Percentiles rank a stretch among this genome's conserved stretches.
Conservation (phyloP, 2,888 invertebrate genomes). For the Stenichneumon culpator region DNA sequence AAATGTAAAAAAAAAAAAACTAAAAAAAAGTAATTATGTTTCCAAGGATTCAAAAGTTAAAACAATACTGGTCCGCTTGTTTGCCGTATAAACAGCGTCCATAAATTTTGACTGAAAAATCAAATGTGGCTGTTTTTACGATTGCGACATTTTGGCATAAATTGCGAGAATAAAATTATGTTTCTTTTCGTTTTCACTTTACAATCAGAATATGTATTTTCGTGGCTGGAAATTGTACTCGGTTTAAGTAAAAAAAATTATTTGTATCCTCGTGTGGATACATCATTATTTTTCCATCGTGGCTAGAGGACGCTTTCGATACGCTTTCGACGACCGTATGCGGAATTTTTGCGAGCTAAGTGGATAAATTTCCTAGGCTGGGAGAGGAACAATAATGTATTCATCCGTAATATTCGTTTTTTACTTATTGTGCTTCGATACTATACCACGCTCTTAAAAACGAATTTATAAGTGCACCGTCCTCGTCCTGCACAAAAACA, state of each 20-base stretch:
- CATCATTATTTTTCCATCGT: neutral
- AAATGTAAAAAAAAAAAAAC: too few species aligned
- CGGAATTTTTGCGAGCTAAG: neutral
- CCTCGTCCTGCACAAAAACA: neutral
- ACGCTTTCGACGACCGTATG: slow-evolving; percentile 3
- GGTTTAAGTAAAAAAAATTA: neutral
- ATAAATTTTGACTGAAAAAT: too few species aligned
- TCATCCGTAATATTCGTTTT: slow-evolving; percentile 57
- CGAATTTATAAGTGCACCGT: slow-evolving; percentile 19
- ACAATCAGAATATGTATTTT: neutral
- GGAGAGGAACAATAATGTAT: slow-evolving; percentile 71
- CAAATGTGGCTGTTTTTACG: too few species aligned
- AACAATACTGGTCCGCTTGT: too few species aligned
- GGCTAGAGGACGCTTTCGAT: neutral
- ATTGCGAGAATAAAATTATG: neutral
- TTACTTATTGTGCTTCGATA: slow-evolving; percentile 32
- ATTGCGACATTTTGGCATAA: neutral
- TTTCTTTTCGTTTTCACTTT: neutral
- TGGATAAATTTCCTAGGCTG: slow-evolving; percentile 69
- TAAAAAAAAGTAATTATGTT: too few species aligned
- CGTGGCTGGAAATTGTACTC: neutral
- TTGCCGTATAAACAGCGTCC: too few species aligned
- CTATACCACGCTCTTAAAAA: slow-evolving; percentile 18
- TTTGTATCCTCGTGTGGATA: neutral
- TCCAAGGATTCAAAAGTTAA: too few species aligned